These are phyloP conservation scores for Proteles cristata DNA, from an alignment of 2,113 vertebrate genomes.

Conservation along the genomic window DNA sequence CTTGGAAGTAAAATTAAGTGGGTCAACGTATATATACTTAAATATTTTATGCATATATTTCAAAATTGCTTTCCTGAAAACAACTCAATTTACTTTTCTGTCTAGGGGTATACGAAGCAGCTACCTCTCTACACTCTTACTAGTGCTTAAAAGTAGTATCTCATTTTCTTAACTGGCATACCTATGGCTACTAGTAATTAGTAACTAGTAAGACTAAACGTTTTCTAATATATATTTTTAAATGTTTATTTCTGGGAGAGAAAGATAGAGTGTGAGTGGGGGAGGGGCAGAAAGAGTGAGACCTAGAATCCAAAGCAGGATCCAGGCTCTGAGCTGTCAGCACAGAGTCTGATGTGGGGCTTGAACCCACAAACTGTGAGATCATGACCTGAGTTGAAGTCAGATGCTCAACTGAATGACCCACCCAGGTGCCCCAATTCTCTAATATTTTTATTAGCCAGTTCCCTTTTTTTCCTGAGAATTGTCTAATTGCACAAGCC, in stretches of 20 bases:
- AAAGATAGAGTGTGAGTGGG: no score
- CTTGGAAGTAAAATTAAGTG: background rate
- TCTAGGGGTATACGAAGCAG: background rate
- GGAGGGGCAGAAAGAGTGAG: no score
- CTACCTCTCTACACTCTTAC: background rate
- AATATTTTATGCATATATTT: background rate
- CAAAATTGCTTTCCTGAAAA: slow-evolving; percentile 3
- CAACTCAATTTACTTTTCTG: background rate
- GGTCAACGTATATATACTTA: background rate
- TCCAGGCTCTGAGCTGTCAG: no score
- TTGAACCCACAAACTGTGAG: no score
- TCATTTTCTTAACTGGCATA: background rate
- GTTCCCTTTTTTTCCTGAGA: background rate
- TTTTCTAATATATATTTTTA: background rate
- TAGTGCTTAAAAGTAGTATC: background rate
- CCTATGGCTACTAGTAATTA: background rate
- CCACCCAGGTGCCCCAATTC: background rate
- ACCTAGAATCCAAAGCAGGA: no score
- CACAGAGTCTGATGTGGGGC: no score
- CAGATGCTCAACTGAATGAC: no score
- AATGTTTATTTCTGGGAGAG: no score
- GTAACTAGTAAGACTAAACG: background rate
- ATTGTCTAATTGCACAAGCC: background rate
- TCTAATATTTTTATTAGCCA: background rate
- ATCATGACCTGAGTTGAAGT: no score